A percentile compares a stretch with the other conserved stretches of the same genome.
Evolutionary conservation across 2,888 invertebrate genomes (phyloP).

Genomic region (Drosophila siamana): DNA sequence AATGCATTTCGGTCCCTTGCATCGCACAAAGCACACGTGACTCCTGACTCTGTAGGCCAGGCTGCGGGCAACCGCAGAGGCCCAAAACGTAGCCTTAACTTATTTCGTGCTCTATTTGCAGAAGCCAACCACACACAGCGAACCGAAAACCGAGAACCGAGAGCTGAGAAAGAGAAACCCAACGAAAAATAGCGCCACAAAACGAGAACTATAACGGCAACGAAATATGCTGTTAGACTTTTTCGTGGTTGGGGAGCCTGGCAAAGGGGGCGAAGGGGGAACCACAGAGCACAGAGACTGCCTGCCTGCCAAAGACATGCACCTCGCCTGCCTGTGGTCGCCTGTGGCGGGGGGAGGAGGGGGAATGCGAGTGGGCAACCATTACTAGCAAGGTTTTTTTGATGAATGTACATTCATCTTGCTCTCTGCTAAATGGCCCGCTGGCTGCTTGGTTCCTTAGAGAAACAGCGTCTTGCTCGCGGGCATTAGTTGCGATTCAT

Average conservation of each 20-base stretch:
- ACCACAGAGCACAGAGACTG: no score
- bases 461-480: constrained; percentile 23
- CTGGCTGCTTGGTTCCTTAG: constrained; percentile 11
- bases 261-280: constrained; percentile 1
- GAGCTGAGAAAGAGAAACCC: background rate
- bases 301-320: constrained; percentile 9
- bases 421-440: constrained; percentile 13
- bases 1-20: constrained; percentile 32
- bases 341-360: background rate
- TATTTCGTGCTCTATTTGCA: constrained; percentile 48
- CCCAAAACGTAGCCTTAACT: constrained; percentile 36
- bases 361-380: background rate
- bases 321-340: background rate
- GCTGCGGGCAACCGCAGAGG: constrained; percentile 21
- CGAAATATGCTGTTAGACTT: constrained; percentile 27
- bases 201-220: constrained; percentile 16
- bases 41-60: constrained; percentile 42
- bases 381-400: constrained; percentile 31
- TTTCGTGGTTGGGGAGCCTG: constrained; percentile 1
- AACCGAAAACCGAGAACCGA: constrained; percentile 2
- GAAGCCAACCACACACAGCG: constrained; percentile 50
- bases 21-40: constrained; percentile 48
- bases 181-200: constrained; percentile 1
- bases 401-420: constrained; percentile 64
- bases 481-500: constrained; percentile 39